Percentiles rank a stretch among this genome's conserved stretches.
phyloP scores from a whole-genome alignment of 2,888 invertebrate genomes.

The Hedychridium roseum region DNA sequence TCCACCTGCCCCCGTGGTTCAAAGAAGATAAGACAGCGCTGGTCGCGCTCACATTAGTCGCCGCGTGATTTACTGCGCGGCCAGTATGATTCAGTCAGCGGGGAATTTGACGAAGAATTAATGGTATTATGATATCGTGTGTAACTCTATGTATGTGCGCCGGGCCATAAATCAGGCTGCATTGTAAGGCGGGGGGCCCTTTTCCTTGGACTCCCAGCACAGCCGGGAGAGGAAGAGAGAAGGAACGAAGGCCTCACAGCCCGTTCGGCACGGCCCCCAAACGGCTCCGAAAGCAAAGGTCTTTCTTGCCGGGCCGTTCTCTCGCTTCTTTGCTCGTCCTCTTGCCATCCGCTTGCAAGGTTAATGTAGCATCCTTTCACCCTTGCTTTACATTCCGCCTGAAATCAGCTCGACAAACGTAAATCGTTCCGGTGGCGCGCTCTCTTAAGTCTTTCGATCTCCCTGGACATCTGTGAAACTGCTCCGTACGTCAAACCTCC shows the following conservation, averaged over 20 bases:
- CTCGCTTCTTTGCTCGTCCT: slow-evolving; percentile 12
- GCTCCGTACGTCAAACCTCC: too few species aligned
- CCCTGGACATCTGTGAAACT: too few species aligned
- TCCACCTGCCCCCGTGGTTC: slow-evolving; percentile 59
- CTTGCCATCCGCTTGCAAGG: slow-evolving; percentile 3
- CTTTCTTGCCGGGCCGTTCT: slow-evolving; percentile 30
- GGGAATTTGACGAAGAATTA: slow-evolving; percentile 65
- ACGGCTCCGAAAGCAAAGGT: slow-evolving; percentile 40
- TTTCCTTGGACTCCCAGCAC: too few species aligned
- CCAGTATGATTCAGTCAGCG: slow-evolving; percentile 63
- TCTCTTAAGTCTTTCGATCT: too few species aligned
- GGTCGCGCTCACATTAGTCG: slow-evolving; percentile 61
- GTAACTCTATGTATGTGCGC: slow-evolving; percentile 63
- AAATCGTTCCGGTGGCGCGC: background rate
- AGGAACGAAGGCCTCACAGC: slow-evolving; percentile 63
- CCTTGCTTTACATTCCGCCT: slow-evolving; percentile 14
- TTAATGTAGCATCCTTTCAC: slow-evolving; percentile 27
- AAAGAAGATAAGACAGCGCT: slow-evolving; percentile 56
- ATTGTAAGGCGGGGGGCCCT: slow-evolving; percentile 59
- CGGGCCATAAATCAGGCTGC: slow-evolving; percentile 62
- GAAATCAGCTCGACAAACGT: background rate
- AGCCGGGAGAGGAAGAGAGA: slow-evolving; percentile 39
- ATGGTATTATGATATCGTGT: slow-evolving; percentile 65
- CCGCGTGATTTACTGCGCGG: slow-evolving; percentile 61
- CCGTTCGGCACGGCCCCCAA: slow-evolving; percentile 46